phyloP scores from a whole-genome alignment of 2,113 vertebrate species.

The Hyaena hyaena region DNA sequence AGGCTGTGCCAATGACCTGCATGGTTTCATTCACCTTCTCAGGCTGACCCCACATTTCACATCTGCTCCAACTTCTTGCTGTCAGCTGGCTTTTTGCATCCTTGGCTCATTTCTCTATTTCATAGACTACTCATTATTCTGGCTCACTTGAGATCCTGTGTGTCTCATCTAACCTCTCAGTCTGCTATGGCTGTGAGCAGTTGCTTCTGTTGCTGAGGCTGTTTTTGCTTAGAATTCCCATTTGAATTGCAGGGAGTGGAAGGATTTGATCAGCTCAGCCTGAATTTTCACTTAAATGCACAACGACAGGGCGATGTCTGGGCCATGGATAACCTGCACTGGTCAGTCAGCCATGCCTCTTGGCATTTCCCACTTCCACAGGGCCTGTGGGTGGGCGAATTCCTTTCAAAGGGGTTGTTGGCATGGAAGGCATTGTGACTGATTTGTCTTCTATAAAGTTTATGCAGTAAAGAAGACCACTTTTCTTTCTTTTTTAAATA shows the following conservation, averaged over 20 bases:
- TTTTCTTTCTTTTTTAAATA: neutral
- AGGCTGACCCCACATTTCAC: neutral
- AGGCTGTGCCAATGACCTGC: neutral
- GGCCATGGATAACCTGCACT: neutral
- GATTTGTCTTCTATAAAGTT: neutral
- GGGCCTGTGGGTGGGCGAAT: neutral
- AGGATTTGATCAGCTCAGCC: neutral
- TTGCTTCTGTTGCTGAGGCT: neutral
- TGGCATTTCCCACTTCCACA: neutral
- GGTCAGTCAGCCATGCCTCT: neutral
- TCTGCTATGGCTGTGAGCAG: neutral
- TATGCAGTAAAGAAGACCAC: neutral
- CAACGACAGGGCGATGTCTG: too few relatives aligned
- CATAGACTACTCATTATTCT: neutral
- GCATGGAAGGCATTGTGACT: neutral
- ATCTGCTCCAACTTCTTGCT: neutral
- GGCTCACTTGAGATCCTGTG: neutral
- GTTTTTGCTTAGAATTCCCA: neutral
- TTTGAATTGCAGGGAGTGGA: neutral
- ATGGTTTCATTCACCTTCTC: neutral
- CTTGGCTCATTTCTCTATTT: neutral
- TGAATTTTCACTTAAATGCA: neutral
- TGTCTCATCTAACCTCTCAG: neutral
- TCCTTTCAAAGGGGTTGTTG: neutral
- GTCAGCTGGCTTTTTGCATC: neutral